Base-by-base conservation (phyloP, 2,888 invertebrate genomes). In the Liposcelis brunnea region DNA sequence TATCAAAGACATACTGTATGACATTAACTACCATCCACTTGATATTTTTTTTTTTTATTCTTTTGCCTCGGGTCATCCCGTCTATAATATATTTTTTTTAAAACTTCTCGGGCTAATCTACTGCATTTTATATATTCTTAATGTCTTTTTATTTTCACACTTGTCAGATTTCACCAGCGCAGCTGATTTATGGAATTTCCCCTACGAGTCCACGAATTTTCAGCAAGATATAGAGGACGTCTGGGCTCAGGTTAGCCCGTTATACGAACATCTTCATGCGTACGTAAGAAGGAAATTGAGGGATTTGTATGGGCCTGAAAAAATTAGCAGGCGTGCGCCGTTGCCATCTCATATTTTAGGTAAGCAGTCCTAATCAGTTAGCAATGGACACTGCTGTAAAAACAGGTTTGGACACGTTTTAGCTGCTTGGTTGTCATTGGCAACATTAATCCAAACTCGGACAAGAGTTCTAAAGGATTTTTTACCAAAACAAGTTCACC, bases 171-270 rank as follows among this genome's bases (percentile, higher is more conserved):
- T 86, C 54, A 79, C 80, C 1, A 83, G 90, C 56, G 83, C 81
- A 1, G 82, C 87, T 0, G 85, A 83, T 26, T 85, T 84, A 58
- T 91, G 93, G 90, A 79, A 82, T 65, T 80, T 82, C 55, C 80
- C 80, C 0, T 94, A 87, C 58, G 87, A 89, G 55, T 77, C 80
- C 0, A 66, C 71, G 0, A 75, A 78, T 48, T 77, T 93, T 57
- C 73, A 78, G 44, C 68, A 77, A 48, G 86, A 89, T 53, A 65
- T 91, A 16, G 84, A 85, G 46, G 77, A 77, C 49, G 78, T 81
- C 36, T 89, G 86, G 85, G 77, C 80, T 57, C 78, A 79, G 64
- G 72, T 94, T 21, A 77, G 78, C 44, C 91, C 91, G 0, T 66
- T 94, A 0, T 93, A 93, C 59, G 80, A 85, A 51, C 73, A 84